Evolutionary conservation across 2,113 vertebrate species (phyloP).

Genomic region (Trichechus manatus): DNA sequence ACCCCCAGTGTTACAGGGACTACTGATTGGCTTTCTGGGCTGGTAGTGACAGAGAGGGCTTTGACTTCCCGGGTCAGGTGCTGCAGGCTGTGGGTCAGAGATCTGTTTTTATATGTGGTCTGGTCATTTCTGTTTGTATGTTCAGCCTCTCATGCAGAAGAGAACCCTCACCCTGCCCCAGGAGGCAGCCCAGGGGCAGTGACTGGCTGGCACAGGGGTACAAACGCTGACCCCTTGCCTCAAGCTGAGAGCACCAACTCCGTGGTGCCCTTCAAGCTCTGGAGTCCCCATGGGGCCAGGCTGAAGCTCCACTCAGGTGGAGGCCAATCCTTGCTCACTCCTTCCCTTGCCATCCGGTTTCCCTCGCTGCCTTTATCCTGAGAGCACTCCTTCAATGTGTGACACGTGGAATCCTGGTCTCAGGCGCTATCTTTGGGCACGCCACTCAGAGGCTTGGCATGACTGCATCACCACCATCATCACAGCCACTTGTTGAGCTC

Average conservation of each 20-base stretch:
- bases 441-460: neutral
- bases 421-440: neutral
- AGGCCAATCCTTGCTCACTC: neutral
- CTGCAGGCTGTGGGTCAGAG: too few species aligned
- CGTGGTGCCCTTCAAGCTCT: too few species aligned
- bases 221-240: neutral
- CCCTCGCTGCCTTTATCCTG: neutral
- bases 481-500: rapidly evolving
- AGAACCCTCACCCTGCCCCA: too few species aligned
- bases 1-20: too few species aligned
- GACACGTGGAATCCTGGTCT: rapidly evolving
- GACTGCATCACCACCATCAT: neutral
- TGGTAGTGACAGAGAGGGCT: too few species aligned
- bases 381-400: rapidly evolving
- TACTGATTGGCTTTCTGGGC: too few species aligned
- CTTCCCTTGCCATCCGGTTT: neutral
- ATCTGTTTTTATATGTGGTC: too few species aligned
- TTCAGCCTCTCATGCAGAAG: too few species aligned
- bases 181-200: neutral
- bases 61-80: too few species aligned
- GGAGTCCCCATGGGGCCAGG: too few species aligned
- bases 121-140: too few species aligned
- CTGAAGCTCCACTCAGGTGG: neutral
- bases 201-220: neutral
- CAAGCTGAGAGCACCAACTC: too few species aligned